Conservation (phyloP, 2,888 invertebrate genomes). For the Tanypteryx hageni region DNA sequence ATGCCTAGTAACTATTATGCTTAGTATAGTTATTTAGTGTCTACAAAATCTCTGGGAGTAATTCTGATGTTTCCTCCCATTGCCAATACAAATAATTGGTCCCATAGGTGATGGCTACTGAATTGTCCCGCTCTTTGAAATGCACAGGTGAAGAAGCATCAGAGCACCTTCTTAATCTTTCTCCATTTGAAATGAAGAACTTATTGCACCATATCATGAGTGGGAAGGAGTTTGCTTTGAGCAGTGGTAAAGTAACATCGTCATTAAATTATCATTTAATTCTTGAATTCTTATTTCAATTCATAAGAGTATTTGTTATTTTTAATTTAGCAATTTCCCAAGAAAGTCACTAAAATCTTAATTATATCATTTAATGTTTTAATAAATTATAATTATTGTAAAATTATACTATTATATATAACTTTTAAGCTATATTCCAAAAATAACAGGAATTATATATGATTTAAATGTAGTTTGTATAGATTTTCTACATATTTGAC, state of each 20-base stretch:
- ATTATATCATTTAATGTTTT: too few relatives aligned
- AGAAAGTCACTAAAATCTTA: background rate
- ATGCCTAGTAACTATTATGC: background rate
- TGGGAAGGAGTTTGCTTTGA: conserved; percentile 97
- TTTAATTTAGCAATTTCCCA: background rate
- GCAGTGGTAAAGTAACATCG: conserved; percentile 82
- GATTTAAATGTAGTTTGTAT: too few relatives aligned
- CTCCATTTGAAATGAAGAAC: conserved; percentile 99
- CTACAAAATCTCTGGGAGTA: background rate
- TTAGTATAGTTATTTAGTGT: background rate
- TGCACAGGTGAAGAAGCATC: conserved; percentile 96
- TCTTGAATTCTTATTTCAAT: background rate
- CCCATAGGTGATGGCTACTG: conserved; percentile 95
- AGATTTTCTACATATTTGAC: too few relatives aligned
- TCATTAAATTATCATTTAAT: background rate
- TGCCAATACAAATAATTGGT: conserved; percentile 72
- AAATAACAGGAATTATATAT: too few relatives aligned
- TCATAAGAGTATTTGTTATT: background rate
- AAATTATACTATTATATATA: too few relatives aligned
- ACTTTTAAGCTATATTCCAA: too few relatives aligned
- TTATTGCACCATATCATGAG: conserved; percentile 98
- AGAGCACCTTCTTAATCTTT: conserved; percentile 96
- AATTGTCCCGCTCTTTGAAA: conserved; percentile 92
- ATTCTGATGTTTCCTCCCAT: conserved; percentile 37
- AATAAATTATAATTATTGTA: too few relatives aligned